Evolutionary conservation across 2,888 invertebrate genomes (phyloP).

Genomic region (Morinoia aosen): DNA sequence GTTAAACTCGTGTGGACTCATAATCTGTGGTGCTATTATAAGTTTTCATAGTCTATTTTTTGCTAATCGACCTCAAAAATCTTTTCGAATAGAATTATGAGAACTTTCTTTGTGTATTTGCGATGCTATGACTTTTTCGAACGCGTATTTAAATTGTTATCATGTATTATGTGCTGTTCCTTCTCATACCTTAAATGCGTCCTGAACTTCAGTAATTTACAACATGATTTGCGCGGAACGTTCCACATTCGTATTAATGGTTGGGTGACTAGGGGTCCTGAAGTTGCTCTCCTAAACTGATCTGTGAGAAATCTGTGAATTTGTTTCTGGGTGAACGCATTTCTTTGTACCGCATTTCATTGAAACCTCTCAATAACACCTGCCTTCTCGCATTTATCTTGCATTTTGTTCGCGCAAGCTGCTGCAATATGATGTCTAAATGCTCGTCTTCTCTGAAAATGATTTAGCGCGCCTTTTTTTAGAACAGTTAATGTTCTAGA

Average conservation of each 20-base stretch:
- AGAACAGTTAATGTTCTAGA: background rate
- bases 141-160: too few species aligned
- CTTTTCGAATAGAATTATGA: too few species aligned
- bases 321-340: background rate
- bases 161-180: too few species aligned
- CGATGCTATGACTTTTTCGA: too few species aligned
- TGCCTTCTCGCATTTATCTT: background rate
- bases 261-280: background rate
- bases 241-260: background rate
- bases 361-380: too few species aligned
- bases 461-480: background rate
- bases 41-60: too few species aligned
- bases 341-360: background rate
- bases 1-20: too few species aligned
- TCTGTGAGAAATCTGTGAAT: background rate
- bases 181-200: too few species aligned
- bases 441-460: background rate
- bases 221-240: background rate
- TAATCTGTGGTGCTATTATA: too few species aligned
- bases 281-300: background rate
- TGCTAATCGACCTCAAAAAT: too few species aligned
- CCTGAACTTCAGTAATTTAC: background rate
- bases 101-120: too few species aligned
- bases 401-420: background rate
- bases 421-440: background rate